phyloP scores from a whole-genome alignment of 2,113 vertebrate genomes.

The Thunnus maccoyii region DNA sequence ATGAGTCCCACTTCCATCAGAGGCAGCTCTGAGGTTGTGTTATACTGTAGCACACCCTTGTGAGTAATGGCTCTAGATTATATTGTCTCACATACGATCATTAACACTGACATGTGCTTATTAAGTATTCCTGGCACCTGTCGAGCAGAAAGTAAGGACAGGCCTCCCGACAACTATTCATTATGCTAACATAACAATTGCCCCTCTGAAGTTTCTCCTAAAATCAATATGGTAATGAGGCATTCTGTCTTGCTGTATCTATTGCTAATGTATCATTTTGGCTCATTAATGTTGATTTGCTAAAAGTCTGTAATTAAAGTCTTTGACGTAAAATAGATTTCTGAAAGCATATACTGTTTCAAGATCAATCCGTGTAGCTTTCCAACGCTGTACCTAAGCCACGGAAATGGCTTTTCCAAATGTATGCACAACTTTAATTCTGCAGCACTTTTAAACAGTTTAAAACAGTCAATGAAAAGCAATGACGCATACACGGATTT shows the following conservation, averaged over 20 bases:
- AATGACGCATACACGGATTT: background rate
- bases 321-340: slow-evolving; percentile 27
- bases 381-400: background rate
- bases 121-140: slow-evolving; percentile 62
- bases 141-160: background rate
- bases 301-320: slow-evolving; percentile 51
- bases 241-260: slow-evolving; percentile 23
- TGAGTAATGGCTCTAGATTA: slow-evolving; percentile 42
- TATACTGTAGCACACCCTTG: background rate
- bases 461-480: background rate
- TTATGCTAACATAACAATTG: slow-evolving; percentile 41
- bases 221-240: slow-evolving; percentile 54
- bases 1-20: slow-evolving; percentile 35
- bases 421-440: background rate
- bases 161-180: slow-evolving; percentile 31
- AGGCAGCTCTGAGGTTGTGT: background rate
- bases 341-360: slow-evolving; percentile 17
- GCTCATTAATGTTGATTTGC: slow-evolving; percentile 45
- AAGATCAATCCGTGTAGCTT: background rate
- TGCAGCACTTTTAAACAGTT: background rate
- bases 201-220: slow-evolving; percentile 20
- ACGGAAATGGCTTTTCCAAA: background rate
- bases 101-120: slow-evolving; percentile 57
- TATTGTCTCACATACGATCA: slow-evolving; percentile 43
- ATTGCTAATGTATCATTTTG: slow-evolving; percentile 47